Conservation (phyloP, 2,113 vertebrate species). For the Oreochromis spilurus region DNA sequence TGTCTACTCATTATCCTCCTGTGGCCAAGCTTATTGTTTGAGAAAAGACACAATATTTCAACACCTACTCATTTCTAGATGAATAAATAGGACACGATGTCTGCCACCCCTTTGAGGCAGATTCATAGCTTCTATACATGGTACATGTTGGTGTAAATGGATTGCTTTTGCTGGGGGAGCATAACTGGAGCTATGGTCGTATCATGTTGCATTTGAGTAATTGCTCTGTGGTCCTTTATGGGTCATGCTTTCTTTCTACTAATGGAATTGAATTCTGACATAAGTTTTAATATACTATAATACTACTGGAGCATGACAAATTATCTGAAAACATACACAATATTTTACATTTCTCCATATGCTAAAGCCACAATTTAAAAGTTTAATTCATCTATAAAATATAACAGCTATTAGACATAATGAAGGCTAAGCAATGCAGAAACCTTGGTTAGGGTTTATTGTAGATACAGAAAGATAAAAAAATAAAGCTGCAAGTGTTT, state of each 20-base stretch:
- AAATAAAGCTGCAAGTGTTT: background rate
- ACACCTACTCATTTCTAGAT: background rate
- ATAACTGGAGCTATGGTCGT: background rate
- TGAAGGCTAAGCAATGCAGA: background rate
- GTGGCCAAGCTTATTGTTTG: background rate
- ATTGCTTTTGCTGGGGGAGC: background rate
- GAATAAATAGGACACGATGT: background rate
- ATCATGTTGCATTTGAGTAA: conserved; percentile 2
- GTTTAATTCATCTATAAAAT: background rate
- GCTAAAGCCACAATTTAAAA: background rate
- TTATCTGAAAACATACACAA: background rate
- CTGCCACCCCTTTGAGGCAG: background rate
- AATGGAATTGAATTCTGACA: background rate
- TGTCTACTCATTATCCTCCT: too few species aligned
- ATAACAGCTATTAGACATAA: background rate
- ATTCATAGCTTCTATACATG: background rate
- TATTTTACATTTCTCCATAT: background rate
- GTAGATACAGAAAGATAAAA: background rate
- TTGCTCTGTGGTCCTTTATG: background rate
- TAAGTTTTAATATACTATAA: background rate
- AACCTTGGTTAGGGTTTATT: background rate
- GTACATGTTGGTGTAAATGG: background rate
- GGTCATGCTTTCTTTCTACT: background rate
- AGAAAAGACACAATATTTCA: background rate
- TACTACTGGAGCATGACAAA: background rate